Conservation (phyloP, 2,888 invertebrate genomes). For the Aelia acuminata region DNA sequence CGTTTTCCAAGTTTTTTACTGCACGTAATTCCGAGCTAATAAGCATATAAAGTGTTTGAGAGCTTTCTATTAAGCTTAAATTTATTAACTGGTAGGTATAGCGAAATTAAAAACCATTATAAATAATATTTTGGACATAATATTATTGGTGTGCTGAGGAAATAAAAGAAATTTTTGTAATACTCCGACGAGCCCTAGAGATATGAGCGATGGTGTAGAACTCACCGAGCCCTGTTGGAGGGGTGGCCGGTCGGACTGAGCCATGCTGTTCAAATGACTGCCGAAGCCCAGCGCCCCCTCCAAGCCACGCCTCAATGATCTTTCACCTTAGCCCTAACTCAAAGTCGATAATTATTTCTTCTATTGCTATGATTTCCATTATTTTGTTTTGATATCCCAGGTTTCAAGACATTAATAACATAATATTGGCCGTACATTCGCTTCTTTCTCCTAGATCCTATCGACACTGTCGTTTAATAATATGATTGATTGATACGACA, state of each 20-base stretch:
- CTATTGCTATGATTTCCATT: background rate
- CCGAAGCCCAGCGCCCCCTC: background rate
- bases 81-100: background rate
- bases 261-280: background rate
- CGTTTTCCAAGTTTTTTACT: too few species aligned
- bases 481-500: too few species aligned
- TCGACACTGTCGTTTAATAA: too few species aligned
- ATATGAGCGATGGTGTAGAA: background rate
- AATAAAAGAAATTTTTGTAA: background rate
- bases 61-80: background rate
- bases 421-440: too few species aligned
- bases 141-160: background rate
- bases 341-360: conserved; percentile 2
- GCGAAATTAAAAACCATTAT: background rate
- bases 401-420: too few species aligned
- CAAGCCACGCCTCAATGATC: background rate
- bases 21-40: too few species aligned
- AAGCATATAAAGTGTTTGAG: too few species aligned
- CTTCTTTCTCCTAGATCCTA: too few species aligned
- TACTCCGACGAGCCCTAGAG: background rate
- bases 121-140: background rate
- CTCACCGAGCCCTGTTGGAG: conserved; percentile 1
- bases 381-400: background rate
- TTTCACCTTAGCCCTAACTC: background rate
- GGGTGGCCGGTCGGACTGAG: background rate